These are phyloP conservation scores for Luehdorfia chinensis DNA, from an alignment of 1,140 invertebrate genomes.

Conservation along the genomic window DNA sequence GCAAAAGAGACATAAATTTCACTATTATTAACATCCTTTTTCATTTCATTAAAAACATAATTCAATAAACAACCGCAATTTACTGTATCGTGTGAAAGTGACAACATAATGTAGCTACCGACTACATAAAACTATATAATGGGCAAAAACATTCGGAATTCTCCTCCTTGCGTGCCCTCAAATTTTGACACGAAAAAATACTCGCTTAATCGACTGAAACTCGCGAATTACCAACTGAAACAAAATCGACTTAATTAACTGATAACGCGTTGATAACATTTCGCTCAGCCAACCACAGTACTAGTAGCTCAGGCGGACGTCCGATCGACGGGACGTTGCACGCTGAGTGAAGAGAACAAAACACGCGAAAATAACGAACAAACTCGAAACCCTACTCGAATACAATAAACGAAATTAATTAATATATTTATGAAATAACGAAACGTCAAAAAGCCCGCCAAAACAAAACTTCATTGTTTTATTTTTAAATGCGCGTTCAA, in stretches of 20 bases:
- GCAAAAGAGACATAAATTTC: too few relatives aligned
- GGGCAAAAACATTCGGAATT: too few relatives aligned
- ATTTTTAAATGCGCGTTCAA: conserved; percentile 13
- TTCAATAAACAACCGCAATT: too few relatives aligned
- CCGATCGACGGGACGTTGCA: conserved; percentile 42
- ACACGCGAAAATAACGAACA: conserved; percentile 47
- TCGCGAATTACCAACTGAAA: too few relatives aligned
- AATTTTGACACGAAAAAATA: too few relatives aligned
- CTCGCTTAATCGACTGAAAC: too few relatives aligned
- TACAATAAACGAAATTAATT: conserved; percentile 31
- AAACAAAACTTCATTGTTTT: conserved; percentile 19
- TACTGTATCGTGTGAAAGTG: too few relatives aligned
- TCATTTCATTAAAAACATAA: too few relatives aligned
- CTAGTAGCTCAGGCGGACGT: conserved; percentile 54
- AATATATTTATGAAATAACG: conserved; percentile 16
- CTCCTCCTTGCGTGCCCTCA: too few relatives aligned
- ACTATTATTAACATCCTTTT: too few relatives aligned
- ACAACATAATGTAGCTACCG: too few relatives aligned
- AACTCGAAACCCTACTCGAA: conserved; percentile 53
- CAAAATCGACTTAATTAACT: conserved; percentile 38
- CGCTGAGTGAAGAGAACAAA: conserved; percentile 23
- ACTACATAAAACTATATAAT: too few relatives aligned
- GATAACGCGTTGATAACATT: conserved; percentile 49
- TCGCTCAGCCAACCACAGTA: conserved; percentile 25
- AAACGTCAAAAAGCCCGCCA: conserved; percentile 35